A percentile compares a stretch with the other conserved stretches of the same genome.
Conservation (phyloP, 1,140 invertebrate species). For the Araneus ventricosus region DNA sequence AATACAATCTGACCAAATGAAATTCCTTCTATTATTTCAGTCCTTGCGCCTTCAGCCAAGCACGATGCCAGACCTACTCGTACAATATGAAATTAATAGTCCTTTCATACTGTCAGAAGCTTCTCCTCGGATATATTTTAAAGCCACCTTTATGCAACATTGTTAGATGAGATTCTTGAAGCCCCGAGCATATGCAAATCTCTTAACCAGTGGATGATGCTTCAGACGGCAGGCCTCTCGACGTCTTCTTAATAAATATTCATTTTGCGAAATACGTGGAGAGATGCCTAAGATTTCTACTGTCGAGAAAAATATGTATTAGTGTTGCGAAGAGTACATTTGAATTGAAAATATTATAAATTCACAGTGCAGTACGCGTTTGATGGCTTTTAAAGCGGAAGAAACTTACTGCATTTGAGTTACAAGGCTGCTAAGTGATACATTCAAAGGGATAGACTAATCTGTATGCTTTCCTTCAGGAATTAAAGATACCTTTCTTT, state of each 20-base stretch:
- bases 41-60: neutral
- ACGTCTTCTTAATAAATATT: conserved; percentile 35
- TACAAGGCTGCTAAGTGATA: neutral
- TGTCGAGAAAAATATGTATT: conserved; percentile 13
- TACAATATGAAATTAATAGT: conserved; percentile 7
- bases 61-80: neutral
- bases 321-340: neutral
- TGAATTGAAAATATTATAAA: conserved; percentile 13
- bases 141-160: neutral
- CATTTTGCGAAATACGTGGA: neutral
- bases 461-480: neutral
- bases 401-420: neutral
- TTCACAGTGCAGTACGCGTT: neutral
- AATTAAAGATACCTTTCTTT: neutral
- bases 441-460: neutral
- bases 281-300: neutral
- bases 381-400: neutral
- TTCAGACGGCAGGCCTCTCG: neutral
- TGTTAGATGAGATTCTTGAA: conserved; percentile 21
- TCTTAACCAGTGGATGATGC: neutral
- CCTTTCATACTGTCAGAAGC: neutral
- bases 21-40: neutral
- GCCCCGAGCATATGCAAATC: neutral
- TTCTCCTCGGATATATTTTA: neutral
- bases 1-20: neutral